Conservation (phyloP, 2,888 invertebrate species). For the Tholera decimalis region DNA sequence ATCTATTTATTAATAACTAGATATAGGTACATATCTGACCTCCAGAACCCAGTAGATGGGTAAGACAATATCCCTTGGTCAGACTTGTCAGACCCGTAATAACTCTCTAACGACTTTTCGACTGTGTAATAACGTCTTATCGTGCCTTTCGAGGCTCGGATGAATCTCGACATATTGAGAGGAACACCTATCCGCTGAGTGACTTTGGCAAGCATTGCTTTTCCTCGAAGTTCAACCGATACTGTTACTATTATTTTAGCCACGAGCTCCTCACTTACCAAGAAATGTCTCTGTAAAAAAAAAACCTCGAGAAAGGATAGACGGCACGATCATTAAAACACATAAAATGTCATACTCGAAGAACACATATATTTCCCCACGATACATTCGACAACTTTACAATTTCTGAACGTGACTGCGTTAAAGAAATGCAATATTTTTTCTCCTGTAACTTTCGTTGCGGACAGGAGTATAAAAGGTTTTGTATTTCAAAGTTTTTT, state of each 20-base stretch:
- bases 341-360: constrained; percentile 51
- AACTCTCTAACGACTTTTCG: too few species aligned
- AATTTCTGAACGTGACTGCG: constrained; percentile 63
- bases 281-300: background rate
- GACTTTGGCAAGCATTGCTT: too few species aligned
- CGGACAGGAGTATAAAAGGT: constrained; percentile 16
- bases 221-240: too few species aligned
- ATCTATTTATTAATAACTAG: too few species aligned
- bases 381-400: constrained; percentile 69
- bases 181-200: too few species aligned
- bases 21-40: too few species aligned
- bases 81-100: too few species aligned
- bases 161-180: too few species aligned
- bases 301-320: constrained; percentile 27
- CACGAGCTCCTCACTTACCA: background rate
- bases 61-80: too few species aligned
- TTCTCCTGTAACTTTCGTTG: constrained; percentile 40
- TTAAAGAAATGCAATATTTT: constrained; percentile 33
- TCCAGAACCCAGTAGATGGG: too few species aligned
- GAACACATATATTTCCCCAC: constrained; percentile 63
- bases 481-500: constrained; percentile 16
- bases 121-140: too few species aligned
- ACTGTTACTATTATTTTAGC: background rate
- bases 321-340: constrained; percentile 51
- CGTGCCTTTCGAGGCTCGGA: too few species aligned